These are phyloP conservation scores for Puffinus mauretanicus DNA, from an alignment of 2,113 vertebrate species.

Conservation along the genomic window DNA sequence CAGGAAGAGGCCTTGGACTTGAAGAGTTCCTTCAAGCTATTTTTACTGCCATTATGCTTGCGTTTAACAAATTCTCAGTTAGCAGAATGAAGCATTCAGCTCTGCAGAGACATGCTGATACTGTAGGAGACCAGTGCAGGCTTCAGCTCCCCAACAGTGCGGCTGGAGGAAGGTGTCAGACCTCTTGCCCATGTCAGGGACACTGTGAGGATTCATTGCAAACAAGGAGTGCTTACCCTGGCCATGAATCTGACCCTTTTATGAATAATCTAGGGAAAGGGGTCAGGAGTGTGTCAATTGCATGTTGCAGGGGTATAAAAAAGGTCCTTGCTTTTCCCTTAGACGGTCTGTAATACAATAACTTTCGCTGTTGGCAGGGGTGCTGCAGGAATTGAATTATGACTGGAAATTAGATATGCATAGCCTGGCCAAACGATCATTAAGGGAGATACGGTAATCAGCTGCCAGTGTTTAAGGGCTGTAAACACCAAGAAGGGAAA, in stretches of 20 bases:
- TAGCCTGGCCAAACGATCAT: slow-evolving; percentile 55
- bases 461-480: slow-evolving; percentile 49
- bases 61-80: not conserved
- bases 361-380: slow-evolving; percentile 50
- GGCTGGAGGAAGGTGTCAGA: not conserved
- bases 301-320: not conserved
- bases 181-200: not conserved
- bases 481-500: slow-evolving; percentile 56
- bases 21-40: not conserved
- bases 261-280: not conserved
- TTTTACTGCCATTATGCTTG: not conserved
- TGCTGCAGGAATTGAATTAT: slow-evolving; percentile 56
- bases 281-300: not conserved
- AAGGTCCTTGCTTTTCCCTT: not conserved
- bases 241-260: not conserved
- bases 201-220: not conserved
- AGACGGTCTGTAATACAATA: slow-evolving; percentile 25
- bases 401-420: slow-evolving; percentile 61
- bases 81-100: not conserved
- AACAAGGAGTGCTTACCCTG: not conserved
- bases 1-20: not conserved
- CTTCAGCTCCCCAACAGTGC: not conserved
- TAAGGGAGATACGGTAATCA: slow-evolving; percentile 57
- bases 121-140: not conserved
- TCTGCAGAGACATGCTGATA: not conserved